Evolutionary conservation across 2,888 invertebrate genomes (phyloP).

Genomic region (Drosophila anomalipes): DNA sequence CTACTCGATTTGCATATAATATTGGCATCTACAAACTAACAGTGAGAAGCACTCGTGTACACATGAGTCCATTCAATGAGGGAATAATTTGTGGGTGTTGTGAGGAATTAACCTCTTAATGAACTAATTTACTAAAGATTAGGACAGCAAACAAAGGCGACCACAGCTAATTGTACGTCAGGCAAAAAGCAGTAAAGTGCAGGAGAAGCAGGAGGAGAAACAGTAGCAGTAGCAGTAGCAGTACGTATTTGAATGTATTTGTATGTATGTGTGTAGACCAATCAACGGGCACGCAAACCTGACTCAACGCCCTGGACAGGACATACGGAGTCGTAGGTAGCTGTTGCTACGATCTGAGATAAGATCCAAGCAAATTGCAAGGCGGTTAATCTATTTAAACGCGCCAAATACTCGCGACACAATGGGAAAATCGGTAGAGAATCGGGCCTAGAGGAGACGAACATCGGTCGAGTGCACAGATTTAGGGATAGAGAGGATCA

Average conservation of each 20-base stretch:
- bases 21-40: conserved; percentile 13
- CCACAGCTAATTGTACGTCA: conserved; percentile 67
- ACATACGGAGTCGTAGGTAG: conserved; percentile 37
- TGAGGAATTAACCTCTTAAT: conserved; percentile 85
- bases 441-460: conserved; percentile 23
- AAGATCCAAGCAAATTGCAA: conserved; percentile 83
- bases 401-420: conserved; percentile 82
- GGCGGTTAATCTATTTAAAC: conserved; percentile 86
- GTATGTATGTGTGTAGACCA: conserved; percentile 2
- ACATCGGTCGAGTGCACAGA: conserved; percentile 75
- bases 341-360: conserved; percentile 56
- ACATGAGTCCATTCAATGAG: conserved; percentile 15
- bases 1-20: neutral
- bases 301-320: conserved; percentile 15
- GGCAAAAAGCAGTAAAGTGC: conserved; percentile 32
- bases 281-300: conserved; percentile 47
- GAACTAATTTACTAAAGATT: conserved; percentile 85
- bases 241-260: neutral
- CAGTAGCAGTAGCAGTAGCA: conserved; percentile 4
- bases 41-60: conserved; percentile 3
- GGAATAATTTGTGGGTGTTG: conserved; percentile 84
- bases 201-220: conserved; percentile 37
- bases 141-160: conserved; percentile 73
- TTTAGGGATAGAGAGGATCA: conserved; percentile 80
- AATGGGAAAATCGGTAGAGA: conserved; percentile 58